Evolutionary conservation across 2,888 invertebrate genomes (phyloP), one percentile per base, ranked within the genome.

Genomic region (Clunio marinus): DNA sequence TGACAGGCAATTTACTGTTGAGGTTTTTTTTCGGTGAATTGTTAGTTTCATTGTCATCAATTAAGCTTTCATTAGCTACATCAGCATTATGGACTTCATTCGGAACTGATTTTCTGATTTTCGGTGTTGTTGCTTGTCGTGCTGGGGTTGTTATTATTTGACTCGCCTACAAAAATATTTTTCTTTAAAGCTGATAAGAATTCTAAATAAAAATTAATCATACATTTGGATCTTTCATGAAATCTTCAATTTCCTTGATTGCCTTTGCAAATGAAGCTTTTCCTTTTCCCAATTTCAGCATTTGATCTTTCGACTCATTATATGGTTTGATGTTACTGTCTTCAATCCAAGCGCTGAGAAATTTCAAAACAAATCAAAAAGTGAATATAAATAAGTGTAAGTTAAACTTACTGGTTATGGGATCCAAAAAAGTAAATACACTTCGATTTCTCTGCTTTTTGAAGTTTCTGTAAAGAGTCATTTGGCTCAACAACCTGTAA

Each of bases 391-490:
- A 20, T 45, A 25, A 58, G 25, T 28, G 37, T 70, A 8, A 60
- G 1, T 63, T n/a, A n/a, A 75, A 88, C 95, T 93, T 83, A 95
- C 95, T 91, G 94, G 78, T 96, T 94, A 74, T 93, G 89, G n/a
- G 91, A 87, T 69, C 96, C 96, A 80, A 93, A 96, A 82, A 96
- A 96, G 80, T 88, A 95, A 72, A 96, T 91, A 81, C 93, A 95
- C 75, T 89, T 89, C 60, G 85, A 77, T 70, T 86, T 85, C 69
- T 82, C 83, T 88, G 77, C 90, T 92, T 74, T 86, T 87, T 20
- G 86, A 83, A 20, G 88, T 88, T 76, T 86, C 88, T 91, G 86
- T 73, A 87, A 80, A 75, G 91, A 89, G 69, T 88, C 83, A 59
- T 88, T 88, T 10, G 93, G 91, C 72, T 88, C 84, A 41, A 91